A percentile compares a stretch with the other conserved stretches of the same genome.
Conservation (phyloP, 2,113 vertebrate genomes). For the Herpetotheres cachinnans region DNA sequence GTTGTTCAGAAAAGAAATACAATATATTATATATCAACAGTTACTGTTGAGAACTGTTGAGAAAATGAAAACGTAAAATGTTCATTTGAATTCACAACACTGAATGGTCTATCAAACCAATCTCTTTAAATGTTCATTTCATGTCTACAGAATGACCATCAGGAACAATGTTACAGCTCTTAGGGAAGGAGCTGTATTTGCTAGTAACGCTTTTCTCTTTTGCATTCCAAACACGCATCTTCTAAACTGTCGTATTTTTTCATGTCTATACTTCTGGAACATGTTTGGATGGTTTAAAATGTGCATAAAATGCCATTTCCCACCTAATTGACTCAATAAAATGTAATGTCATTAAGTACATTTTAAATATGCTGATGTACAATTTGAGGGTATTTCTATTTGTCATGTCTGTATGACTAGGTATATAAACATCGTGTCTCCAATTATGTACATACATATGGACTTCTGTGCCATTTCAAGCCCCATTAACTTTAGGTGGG, state of each 20-base stretch:
- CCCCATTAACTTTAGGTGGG: constrained; percentile 23
- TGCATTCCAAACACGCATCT: background rate
- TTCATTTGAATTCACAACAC: background rate
- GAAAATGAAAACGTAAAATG: constrained; percentile 13
- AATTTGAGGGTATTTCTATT: constrained; percentile 14
- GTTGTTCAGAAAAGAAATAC: background rate
- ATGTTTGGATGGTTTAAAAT: background rate
- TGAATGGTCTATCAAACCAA: background rate
- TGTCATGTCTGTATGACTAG: background rate
- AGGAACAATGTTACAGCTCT: background rate
- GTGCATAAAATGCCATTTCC: background rate
- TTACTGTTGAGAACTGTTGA: background rate
- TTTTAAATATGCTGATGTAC: constrained; percentile 30
- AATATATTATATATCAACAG: background rate
- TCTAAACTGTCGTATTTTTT: background rate
- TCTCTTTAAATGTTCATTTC: constrained; percentile 1
- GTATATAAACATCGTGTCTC: background rate
- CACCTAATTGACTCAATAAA: constrained; percentile 34
- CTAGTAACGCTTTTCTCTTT: background rate
- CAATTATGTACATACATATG: background rate
- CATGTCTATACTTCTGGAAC: background rate
- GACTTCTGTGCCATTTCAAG: constrained; percentile 23
- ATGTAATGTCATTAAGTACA: background rate
- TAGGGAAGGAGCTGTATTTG: background rate
- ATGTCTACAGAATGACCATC: background rate